phyloP scores from a whole-genome alignment of 2,113 vertebrate species.

The Grammomys dolichurus region DNA sequence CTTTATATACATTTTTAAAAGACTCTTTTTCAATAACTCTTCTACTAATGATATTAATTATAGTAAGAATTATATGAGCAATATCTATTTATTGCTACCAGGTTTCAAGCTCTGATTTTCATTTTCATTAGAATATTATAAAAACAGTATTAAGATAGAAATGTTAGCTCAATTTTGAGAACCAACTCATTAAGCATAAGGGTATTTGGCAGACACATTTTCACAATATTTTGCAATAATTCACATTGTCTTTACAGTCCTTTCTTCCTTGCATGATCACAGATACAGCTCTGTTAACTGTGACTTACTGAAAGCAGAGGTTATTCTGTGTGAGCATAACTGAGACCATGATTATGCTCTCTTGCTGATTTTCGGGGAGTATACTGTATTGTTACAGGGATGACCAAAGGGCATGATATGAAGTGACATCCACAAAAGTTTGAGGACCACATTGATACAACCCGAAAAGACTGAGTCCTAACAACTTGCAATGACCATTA shows the following conservation, averaged over 20 bases:
- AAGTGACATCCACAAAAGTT: fast-evolving
- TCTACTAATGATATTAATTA: background rate
- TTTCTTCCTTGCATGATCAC: background rate
- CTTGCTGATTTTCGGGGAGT: background rate
- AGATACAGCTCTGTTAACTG: background rate
- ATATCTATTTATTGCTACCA: background rate
- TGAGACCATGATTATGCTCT: background rate
- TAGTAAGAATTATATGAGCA: background rate
- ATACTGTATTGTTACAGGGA: background rate
- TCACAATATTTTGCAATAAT: background rate
- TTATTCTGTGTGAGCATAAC: background rate
- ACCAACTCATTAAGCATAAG: background rate
- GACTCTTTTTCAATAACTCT: background rate
- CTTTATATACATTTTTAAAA: background rate
- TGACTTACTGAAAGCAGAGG: background rate
- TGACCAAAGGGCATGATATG: fast-evolving
- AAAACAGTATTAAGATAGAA: background rate
- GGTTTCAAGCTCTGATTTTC: background rate
- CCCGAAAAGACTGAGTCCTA: background rate
- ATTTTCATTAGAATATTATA: background rate
- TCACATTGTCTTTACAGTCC: background rate
- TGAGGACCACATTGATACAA: background rate
- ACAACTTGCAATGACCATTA: background rate
- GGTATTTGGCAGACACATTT: background rate
- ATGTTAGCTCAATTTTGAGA: background rate